Base-by-base conservation (phyloP, 2,888 invertebrate genomes). In the Campopleginae sp. region DNA sequence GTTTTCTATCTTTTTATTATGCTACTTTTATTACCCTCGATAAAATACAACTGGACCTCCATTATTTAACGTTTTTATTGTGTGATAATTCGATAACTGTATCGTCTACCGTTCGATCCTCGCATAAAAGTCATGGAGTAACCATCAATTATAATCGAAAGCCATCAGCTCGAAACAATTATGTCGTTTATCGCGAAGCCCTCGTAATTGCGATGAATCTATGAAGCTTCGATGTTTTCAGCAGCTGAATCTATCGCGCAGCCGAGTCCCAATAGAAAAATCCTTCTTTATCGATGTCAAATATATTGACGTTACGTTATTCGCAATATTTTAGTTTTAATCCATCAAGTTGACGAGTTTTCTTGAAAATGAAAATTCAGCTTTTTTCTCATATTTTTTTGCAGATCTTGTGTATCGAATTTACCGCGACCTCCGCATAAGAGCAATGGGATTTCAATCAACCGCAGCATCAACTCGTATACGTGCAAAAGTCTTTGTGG, bases 361-460 rank as follows among this genome's bases (percentile, higher is more conserved):
- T 48, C 8, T 3, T 1, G 2, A 14, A 46, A 46, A 46, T 46
- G 7, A 48, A 19, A 6, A 0, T 1, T n/a, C 48, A 4, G 23
- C 0, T 54, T 58, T 58, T 27, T 58, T 14, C 10, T 1, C 23
- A 33, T 51, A 23, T 72, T 72, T 27, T 42, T 46, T 48, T 65
- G 44, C 19, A 1, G 33, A 46, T 72, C 63, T 44, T 46, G n/a
- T 44, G 44, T 17, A 33, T 38, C 27, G 70, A 79, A 77, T 72
- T 44, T 54, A 38, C 7, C 51, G 65, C 65, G 54, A 82, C 27
- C 72, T n/a, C n/a, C 44, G 58, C 65, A 78, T 72, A 19, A 23
- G 61, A 72, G 63, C 63, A 38, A 83, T 63, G 79, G 19, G 79
- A 78, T 80, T 80, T 75, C 70, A 83, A 83, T 83, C 75, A 79